These are phyloP conservation scores for Drosophila neonasuta DNA, from an alignment of 2,888 invertebrate genomes.

Conservation along the genomic window DNA sequence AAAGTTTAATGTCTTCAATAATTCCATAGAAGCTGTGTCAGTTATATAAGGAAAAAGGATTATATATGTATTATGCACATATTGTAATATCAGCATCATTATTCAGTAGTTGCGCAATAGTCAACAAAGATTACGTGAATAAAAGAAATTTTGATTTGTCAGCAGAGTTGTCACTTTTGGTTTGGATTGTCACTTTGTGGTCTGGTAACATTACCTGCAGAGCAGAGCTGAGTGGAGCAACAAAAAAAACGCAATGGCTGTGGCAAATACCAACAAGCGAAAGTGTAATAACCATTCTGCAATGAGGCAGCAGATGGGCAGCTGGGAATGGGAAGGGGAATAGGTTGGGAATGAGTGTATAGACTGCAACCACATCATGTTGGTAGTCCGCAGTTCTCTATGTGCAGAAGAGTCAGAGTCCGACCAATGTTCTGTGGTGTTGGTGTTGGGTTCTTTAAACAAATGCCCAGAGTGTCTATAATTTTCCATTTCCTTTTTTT, in stretches of 20 bases:
- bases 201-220: slow-evolving; percentile 42
- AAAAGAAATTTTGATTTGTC: slow-evolving; percentile 14
- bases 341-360: not conserved
- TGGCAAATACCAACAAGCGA: not conserved
- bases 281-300: slow-evolving; percentile 19
- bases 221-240: not conserved
- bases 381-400: slow-evolving; percentile 36
- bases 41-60: not conserved
- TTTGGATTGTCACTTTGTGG: slow-evolving; percentile 34
- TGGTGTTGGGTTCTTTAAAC: slow-evolving; percentile 59
- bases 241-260: slow-evolving; percentile 16
- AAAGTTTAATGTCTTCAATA: too few relatives aligned
- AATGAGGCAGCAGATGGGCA: slow-evolving; percentile 23
- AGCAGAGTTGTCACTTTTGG: slow-evolving; percentile 13
- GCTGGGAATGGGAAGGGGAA: not conserved
- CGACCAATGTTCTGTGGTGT: slow-evolving; percentile 60
- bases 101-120: not conserved
- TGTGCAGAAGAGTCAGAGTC: slow-evolving; percentile 40
- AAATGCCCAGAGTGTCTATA: slow-evolving; percentile 67
- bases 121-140: not conserved
- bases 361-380: slow-evolving; percentile 50
- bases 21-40: too few relatives aligned
- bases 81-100: not conserved
- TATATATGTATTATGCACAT: not conserved
- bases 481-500: slow-evolving; percentile 46